Evolutionary conservation across 2,888 invertebrate genomes (phyloP).

Genomic region (Pyrrhosoma nymphula): DNA sequence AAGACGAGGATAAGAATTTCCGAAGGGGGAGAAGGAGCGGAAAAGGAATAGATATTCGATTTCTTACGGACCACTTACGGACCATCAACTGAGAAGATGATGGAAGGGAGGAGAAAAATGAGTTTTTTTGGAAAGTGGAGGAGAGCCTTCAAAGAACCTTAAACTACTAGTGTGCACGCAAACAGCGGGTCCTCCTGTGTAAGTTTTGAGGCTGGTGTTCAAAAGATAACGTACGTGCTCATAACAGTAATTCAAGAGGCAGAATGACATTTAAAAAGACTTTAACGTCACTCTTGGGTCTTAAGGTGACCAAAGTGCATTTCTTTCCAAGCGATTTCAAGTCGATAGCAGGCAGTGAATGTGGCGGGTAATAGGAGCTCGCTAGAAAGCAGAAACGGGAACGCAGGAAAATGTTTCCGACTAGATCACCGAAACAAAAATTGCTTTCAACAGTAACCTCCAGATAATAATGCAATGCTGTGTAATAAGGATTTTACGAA

Average conservation of each 20-base stretch:
- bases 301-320: not conserved
- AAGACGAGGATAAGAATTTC: not conserved
- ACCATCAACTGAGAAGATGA: not conserved
- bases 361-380: too few relatives aligned
- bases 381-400: too few relatives aligned
- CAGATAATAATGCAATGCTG: too few relatives aligned
- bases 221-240: not conserved
- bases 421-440: too few relatives aligned
- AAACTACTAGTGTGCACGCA: not conserved
- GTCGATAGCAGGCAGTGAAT: not conserved
- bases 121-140: too few relatives aligned
- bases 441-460: too few relatives aligned
- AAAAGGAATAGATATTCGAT: not conserved
- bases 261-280: not conserved
- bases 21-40: not conserved
- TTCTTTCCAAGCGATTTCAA: not conserved
- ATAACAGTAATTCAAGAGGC: not conserved
- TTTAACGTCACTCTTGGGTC: not conserved
- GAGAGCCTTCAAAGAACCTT: too few relatives aligned
- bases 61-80: not conserved
- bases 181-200: not conserved
- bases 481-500: too few relatives aligned
- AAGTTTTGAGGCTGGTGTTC: not conserved
- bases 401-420: too few relatives aligned
- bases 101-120: too few relatives aligned